Evolutionary conservation across 2,797 vertebrate species (phyloP), one percentile per base, ranked within the genome.

Genomic region (Thripadectes ignobilis): DNA sequence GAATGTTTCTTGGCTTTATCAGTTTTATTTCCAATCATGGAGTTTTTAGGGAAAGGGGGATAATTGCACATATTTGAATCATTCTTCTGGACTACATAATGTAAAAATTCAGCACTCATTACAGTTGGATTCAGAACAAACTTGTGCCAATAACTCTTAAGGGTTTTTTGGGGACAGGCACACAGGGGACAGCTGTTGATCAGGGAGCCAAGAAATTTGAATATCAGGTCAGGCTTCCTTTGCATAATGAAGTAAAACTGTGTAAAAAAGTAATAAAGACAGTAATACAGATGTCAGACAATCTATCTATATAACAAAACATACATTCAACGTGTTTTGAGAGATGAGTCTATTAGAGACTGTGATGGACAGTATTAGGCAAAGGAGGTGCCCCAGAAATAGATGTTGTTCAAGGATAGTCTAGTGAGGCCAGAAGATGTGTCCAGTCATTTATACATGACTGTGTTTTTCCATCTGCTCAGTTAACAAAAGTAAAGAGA

Each of bases 101-200:
- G 18, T 62, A 20, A 45, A 65, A 51, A 23, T 39, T 51, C 38
- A 74, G 36, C 16, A 78, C 26, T 75, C n/a, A 32, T 29, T 67
- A 69, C 38, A 77, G 36, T 63, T 52, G 48, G 23, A 57, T 63
- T 66, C 34, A 82, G 57, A 69, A 73, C 32, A 76, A 92, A 78
- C 11, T 39, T 75, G 77, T 57, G 48, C 32, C 59, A 63, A 49
- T 74, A 90, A 29, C 14, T 55, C 22, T 16, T 34, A 14, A 61
- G 12, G 2, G 1, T 0, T 34, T 85, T 72, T 17, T 0, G 0
- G 14, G 9, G 7, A 62, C 4, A 49, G 32, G 26, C 18, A 61
- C 6, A 63, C 10, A 49, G 10, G 22, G 29, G 14, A 78, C 54
- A 80, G 23, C 18, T 78, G 45, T 36, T n/a, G 55, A 91, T 29